phyloP scores from a whole-genome alignment of 1,140 invertebrate genomes.

The Hyles euphorbiae region DNA sequence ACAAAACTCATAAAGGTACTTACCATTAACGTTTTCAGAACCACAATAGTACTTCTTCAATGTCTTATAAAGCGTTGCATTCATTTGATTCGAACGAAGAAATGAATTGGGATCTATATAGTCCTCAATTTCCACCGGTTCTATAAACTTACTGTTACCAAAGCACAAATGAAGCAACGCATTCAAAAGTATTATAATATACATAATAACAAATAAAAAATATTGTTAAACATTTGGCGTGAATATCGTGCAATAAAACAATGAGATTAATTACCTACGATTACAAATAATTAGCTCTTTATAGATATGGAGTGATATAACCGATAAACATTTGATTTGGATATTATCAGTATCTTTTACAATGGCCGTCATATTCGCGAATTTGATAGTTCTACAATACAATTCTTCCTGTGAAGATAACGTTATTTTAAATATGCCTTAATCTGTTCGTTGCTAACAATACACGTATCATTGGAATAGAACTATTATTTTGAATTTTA shows the following conservation, averaged over 20 bases:
- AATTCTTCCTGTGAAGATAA: too few relatives aligned
- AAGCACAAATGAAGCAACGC: not conserved
- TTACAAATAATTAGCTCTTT: not conserved
- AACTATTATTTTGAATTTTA: too few relatives aligned
- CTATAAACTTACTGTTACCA: not conserved
- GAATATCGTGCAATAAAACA: not conserved
- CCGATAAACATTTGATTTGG: slow-evolving; percentile 2
- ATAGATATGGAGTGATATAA: not conserved
- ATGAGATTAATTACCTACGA: slow-evolving; percentile 3
- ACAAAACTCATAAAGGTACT: slow-evolving; percentile 5
- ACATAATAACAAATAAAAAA: slow-evolving; percentile 1
- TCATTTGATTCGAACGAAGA: not conserved
- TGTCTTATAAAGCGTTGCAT: slow-evolving; percentile 14
- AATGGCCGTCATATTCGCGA: too few relatives aligned
- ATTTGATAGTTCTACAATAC: too few relatives aligned
- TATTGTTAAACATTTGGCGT: not conserved
- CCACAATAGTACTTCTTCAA: slow-evolving; percentile 22
- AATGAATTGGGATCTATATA: not conserved
- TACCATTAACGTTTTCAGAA: slow-evolving; percentile 11
- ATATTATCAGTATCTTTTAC: not conserved
- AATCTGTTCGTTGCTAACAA: too few relatives aligned
- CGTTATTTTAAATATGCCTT: too few relatives aligned
- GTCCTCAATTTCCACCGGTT: not conserved
- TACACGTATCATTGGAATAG: too few relatives aligned
- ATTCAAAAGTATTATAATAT: slow-evolving; percentile 1